phyloP scores from a whole-genome alignment of 2,797 vertebrate genomes.

The Serranus cabrilla region DNA sequence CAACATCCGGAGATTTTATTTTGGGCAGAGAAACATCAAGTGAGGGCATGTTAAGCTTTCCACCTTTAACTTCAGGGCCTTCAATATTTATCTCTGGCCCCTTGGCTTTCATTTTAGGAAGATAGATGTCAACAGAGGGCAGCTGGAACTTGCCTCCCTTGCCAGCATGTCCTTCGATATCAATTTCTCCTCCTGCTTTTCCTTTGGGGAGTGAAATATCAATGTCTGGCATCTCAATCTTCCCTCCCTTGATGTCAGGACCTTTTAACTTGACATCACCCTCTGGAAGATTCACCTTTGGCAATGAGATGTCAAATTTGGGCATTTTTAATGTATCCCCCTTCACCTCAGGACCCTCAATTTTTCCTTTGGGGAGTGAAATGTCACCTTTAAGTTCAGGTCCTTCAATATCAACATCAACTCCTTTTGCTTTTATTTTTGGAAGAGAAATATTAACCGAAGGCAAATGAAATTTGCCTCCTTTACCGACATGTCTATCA shows the following conservation, averaged over 20 bases:
- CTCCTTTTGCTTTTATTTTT: slow-evolving; percentile 48
- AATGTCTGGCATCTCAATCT: slow-evolving; percentile 57
- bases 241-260: slow-evolving; percentile 51
- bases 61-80: slow-evolving; percentile 49
- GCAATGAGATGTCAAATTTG: slow-evolving; percentile 57
- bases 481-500: slow-evolving; percentile 40
- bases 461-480: slow-evolving; percentile 65
- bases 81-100: slow-evolving; percentile 51
- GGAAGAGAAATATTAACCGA: slow-evolving; percentile 67
- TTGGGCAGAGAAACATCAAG: slow-evolving; percentile 59
- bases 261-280: slow-evolving; percentile 45
- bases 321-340: slow-evolving; percentile 67
- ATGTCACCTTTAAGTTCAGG: slow-evolving; percentile 44
- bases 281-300: slow-evolving; percentile 53
- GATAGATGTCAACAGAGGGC: slow-evolving; percentile 63
- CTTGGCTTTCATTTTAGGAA: slow-evolving; percentile 66
- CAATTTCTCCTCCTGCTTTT: slow-evolving; percentile 41
- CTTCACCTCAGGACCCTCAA: slow-evolving; percentile 48
- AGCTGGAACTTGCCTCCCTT: slow-evolving; percentile 69
- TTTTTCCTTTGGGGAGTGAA: slow-evolving; percentile 43
- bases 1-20: slow-evolving; percentile 36
- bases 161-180: slow-evolving; percentile 48
- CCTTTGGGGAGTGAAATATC: slow-evolving; percentile 66
- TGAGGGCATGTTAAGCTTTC: slow-evolving; percentile 44
- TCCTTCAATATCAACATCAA: slow-evolving; percentile 26